Evolutionary conservation across 2,797 vertebrate genomes (phyloP), one percentile per base, ranked within the genome.

Genomic region (Sphenopsis melanotis): DNA sequence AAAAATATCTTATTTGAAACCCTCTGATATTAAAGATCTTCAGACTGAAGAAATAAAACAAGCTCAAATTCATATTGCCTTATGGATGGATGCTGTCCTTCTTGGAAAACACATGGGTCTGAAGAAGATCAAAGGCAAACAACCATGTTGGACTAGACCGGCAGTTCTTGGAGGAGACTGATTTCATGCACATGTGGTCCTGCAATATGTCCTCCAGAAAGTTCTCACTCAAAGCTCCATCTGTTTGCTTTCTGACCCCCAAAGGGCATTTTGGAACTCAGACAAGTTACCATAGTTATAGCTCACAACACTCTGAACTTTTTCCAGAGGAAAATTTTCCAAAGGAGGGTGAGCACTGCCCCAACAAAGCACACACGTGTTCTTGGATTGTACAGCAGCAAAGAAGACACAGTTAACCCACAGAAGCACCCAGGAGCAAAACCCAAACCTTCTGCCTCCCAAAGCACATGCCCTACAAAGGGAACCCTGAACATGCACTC

Each of bases 51-150:
- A 87, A 64, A 85, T 53, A 12, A 84, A 75, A 69, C 1, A 49
- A 87, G 53, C 53, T 39, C 17, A 78, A 72, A 64, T 83, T 87
- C 69, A 52, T 70, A 61, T 2, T 80, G 87, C 47, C 61, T 83
- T 71, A 37, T 13, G 41, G 46, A 78, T 27, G 57, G 53, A 72
- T 92, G 55, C 42, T 63, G 50, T 49, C 79, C 66, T 85, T 69
- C 56, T 91, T 53, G 65, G 76, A 79, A 91, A 93, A 79, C 76
- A 86, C 42, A 37, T 53, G 72, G 69, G 44, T 42, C 53, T 61
- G 29, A 70, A 77, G 70, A 84, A 91, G 91, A 92, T 92, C 89
- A 95, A 96, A 95, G 84, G 72, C 59, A 91, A 91, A 55, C 50
- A 72, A 84, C 12, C 53, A 30, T 3, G 59, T 5, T 71, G 57